Conservation (phyloP, 2,888 invertebrate species). For the Erpobdella octoculata region DNA sequence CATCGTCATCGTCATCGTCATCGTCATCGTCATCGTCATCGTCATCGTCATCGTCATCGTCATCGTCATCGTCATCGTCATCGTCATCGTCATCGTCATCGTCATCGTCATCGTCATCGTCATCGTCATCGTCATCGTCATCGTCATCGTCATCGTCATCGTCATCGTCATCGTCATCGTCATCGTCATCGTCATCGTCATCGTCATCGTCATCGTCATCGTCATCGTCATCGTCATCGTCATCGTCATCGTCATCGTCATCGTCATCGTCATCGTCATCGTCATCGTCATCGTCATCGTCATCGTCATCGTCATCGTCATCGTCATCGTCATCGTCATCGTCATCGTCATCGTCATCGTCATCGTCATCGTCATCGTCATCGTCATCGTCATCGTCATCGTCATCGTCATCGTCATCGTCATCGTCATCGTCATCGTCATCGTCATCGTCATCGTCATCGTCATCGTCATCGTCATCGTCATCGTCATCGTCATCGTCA, state of each 20-base stretch:
- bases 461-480: not conserved
- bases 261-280: slow-evolving; percentile 1
- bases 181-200: slow-evolving; percentile 14
- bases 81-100: slow-evolving; percentile 15
- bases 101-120: not conserved
- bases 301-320: not conserved
- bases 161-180: slow-evolving; percentile 12
- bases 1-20: slow-evolving; percentile 11
- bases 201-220: slow-evolving; percentile 8
- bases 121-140: not conserved
- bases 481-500: not conserved
- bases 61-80: slow-evolving; percentile 19
- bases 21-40: slow-evolving; percentile 6
- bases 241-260: slow-evolving; percentile 19
- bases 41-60: slow-evolving; percentile 17
- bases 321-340: not conserved
- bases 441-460: not conserved
- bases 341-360: not conserved
- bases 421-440: not conserved
- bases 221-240: slow-evolving; percentile 17
- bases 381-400: not conserved
- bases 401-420: not conserved
- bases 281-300: slow-evolving; percentile 20
- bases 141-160: not conserved
- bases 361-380: not conserved